phyloP scores from a whole-genome alignment of 2,888 invertebrate genomes.

The Cephus sareptanus region DNA sequence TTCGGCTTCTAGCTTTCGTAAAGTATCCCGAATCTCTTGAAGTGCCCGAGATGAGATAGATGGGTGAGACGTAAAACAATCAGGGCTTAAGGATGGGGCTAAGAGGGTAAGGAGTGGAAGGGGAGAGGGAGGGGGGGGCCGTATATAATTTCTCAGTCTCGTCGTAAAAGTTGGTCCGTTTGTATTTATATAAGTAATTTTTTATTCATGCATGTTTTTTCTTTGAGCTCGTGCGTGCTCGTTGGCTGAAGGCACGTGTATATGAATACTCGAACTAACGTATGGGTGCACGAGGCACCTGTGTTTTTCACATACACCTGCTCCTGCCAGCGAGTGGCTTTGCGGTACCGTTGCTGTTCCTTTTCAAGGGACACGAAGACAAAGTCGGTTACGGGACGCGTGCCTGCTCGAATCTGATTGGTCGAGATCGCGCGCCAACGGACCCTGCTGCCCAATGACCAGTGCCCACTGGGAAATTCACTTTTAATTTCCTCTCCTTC shows the following conservation, averaged over 20 bases:
- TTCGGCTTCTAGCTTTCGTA: background rate
- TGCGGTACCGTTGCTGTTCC: constrained; percentile 33
- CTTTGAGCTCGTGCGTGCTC: constrained; percentile 21
- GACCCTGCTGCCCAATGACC: background rate
- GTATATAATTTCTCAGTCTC: background rate
- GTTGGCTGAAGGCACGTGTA: constrained; percentile 27
- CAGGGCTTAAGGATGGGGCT: background rate
- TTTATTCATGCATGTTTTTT: constrained; percentile 48
- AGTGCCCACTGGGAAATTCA: background rate
- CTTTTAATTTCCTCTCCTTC: background rate
- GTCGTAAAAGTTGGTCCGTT: constrained; percentile 20
- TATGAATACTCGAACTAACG: constrained; percentile 18
- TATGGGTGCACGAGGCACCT: constrained; percentile 41
- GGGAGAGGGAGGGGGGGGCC: background rate
- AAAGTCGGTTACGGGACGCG: constrained; percentile 33
- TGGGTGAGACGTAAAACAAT: background rate
- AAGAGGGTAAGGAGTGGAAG: too few species aligned
- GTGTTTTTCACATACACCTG: constrained; percentile 55
- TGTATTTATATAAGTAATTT: constrained; percentile 49
- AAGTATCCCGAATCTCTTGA: background rate
- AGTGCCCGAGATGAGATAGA: background rate
- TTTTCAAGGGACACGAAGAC: constrained; percentile 23
- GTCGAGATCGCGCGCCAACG: constrained; percentile 12
- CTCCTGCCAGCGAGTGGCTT: constrained; percentile 35
- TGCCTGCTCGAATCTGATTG: constrained; percentile 33